phyloP scores from a whole-genome alignment of 2,888 invertebrate genomes.

The Poecilus cupreus region DNA sequence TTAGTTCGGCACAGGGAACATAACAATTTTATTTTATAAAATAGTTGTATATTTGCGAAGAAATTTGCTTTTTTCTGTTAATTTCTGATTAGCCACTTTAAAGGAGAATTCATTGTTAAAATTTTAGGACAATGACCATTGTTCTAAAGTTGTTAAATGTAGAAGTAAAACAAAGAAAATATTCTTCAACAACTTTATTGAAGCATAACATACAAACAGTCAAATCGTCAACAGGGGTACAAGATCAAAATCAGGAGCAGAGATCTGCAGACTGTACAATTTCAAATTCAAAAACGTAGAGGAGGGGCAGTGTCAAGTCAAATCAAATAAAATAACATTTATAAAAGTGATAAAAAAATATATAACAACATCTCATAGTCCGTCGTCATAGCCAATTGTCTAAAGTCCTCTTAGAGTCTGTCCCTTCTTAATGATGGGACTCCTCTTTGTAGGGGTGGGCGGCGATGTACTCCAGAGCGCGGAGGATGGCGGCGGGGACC shows the following conservation, averaged over 20 bases:
- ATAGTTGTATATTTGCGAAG: too few species aligned
- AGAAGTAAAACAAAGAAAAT: background rate
- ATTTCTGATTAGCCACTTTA: background rate
- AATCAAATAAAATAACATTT: background rate
- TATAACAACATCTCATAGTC: slow-evolving; percentile 16
- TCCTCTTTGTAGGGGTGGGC: slow-evolving; percentile 60
- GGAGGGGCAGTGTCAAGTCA: slow-evolving; percentile 41
- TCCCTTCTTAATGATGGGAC: slow-evolving; percentile 12
- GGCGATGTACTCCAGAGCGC: slow-evolving; percentile 59
- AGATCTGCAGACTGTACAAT: slow-evolving; percentile 39
- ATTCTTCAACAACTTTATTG: slow-evolving; percentile 24
- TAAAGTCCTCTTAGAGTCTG: background rate
- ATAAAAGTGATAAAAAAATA: slow-evolving; percentile 3
- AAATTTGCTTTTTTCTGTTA: background rate
- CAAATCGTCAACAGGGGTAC: slow-evolving; percentile 17
- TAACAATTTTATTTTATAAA: too few species aligned
- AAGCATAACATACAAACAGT: slow-evolving; percentile 20
- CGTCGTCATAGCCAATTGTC: background rate
- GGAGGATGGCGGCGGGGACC: slow-evolving; percentile 60
- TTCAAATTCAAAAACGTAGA: slow-evolving; percentile 25
- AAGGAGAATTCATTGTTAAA: background rate
- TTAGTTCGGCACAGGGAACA: too few species aligned
- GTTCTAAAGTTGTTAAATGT: too few species aligned
- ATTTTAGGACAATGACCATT: too few species aligned
- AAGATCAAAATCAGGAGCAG: slow-evolving; percentile 6